phyloP scores from a whole-genome alignment of 1,140 invertebrate species.

The Rhysida immarginata region DNA sequence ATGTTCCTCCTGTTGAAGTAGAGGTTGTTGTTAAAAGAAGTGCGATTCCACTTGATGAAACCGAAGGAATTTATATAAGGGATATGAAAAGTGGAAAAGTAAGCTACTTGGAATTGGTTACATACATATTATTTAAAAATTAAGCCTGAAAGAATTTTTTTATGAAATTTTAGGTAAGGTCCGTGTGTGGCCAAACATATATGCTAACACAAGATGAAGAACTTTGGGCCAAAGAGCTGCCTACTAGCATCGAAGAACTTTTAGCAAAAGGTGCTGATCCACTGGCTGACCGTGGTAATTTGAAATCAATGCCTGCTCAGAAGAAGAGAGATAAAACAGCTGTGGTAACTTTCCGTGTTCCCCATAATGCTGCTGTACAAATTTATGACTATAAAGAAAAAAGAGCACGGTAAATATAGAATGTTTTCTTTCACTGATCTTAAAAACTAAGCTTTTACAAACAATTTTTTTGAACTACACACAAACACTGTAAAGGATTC shows the following conservation, averaged over 20 bases:
- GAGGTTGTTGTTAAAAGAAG: conserved; percentile 33
- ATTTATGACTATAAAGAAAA: conserved; percentile 40
- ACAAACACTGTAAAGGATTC: too few relatives aligned
- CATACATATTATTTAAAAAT: too few relatives aligned
- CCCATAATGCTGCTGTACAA: conserved; percentile 39
- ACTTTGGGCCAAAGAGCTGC: conserved; percentile 35
- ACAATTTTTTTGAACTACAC: background rate
- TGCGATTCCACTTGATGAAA: conserved; percentile 38
- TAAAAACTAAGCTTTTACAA: background rate
- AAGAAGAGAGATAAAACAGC: conserved; percentile 26
- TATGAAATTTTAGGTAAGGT: conserved; percentile 34
- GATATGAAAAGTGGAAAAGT: conserved; percentile 37
- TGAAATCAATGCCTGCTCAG: conserved; percentile 7
- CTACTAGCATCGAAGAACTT: conserved; percentile 30
- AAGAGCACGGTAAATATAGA: conserved; percentile 29
- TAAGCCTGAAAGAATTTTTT: too few relatives aligned
- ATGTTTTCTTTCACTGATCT: background rate
- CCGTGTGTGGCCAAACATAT: conserved; percentile 36
- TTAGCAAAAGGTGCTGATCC: conserved; percentile 27
- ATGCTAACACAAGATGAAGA: conserved; percentile 40
- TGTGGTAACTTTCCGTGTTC: conserved; percentile 36
- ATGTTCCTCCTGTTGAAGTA: conserved; percentile 37
- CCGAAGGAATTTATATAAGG: conserved; percentile 39
- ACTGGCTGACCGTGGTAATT: conserved; percentile 28
- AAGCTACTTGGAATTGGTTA: too few relatives aligned